phyloP scores from a whole-genome alignment of 2,888 invertebrate genomes.

The Cerastis rubricosa region DNA sequence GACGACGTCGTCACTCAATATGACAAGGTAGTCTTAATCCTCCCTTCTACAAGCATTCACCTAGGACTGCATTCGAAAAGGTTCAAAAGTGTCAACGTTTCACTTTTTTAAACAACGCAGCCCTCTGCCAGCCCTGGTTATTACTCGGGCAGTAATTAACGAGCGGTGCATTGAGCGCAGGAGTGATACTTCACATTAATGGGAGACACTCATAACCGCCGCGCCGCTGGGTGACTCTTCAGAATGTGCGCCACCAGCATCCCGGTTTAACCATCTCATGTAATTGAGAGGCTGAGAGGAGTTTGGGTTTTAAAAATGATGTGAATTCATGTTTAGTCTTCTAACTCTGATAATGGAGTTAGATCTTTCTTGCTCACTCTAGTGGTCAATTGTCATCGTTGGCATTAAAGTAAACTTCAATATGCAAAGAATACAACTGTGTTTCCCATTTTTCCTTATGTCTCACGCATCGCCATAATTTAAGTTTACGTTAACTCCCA shows the following conservation, averaged over 20 bases:
- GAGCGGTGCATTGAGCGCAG: conserved; percentile 38
- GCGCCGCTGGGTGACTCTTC: neutral
- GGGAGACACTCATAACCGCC: neutral
- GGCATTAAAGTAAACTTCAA: neutral
- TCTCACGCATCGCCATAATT: too few relatives aligned
- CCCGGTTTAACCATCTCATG: conserved; percentile 11
- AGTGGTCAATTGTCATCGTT: too few relatives aligned
- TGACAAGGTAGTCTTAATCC: fast-evolving
- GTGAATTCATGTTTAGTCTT: neutral
- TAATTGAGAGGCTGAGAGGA: conserved; percentile 25
- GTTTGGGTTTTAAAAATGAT: neutral
- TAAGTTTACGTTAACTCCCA: neutral
- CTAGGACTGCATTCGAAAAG: neutral
- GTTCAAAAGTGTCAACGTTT: neutral
- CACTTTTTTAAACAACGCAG: neutral
- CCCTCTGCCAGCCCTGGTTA: conserved; percentile 46
- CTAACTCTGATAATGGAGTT: neutral
- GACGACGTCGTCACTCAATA: too few relatives aligned
- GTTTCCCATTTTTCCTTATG: neutral
- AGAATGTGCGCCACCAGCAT: conserved; percentile 21
- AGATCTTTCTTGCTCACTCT: neutral
- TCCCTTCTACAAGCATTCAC: neutral
- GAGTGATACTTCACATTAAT: conserved; percentile 59
- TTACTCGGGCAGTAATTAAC: conserved; percentile 59
- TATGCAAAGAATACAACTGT: neutral